Evolutionary conservation across 1,140 invertebrate genomes (phyloP).

Genomic region (Zaprionus ghesquierei): DNA sequence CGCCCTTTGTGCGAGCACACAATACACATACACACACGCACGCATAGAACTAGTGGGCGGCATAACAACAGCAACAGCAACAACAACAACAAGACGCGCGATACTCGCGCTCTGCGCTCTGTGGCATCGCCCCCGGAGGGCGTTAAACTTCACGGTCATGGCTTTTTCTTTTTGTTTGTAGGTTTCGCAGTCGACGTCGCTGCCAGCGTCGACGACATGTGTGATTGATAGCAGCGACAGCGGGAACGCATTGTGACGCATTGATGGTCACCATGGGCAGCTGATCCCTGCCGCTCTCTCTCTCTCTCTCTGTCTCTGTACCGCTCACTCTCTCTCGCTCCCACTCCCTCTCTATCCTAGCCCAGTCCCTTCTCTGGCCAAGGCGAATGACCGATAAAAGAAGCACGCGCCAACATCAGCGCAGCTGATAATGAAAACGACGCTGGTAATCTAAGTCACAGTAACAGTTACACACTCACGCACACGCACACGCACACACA

Average conservation of each 20-base stretch:
- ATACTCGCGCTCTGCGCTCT: slow-evolving; percentile 22
- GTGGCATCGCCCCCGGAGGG: slow-evolving; percentile 68
- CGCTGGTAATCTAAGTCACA: slow-evolving; percentile 6
- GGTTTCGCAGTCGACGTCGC: slow-evolving; percentile 5
- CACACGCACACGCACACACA: not conserved
- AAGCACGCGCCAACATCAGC: slow-evolving; percentile 60
- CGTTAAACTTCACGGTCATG: slow-evolving; percentile 82
- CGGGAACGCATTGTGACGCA: slow-evolving; percentile 60
- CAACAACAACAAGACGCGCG: slow-evolving; percentile 18
- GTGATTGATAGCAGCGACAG: slow-evolving; percentile 69
- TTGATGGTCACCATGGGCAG: slow-evolving; percentile 56
- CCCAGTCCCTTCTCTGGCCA: slow-evolving; percentile 18
- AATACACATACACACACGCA: not conserved
- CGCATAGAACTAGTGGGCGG: slow-evolving; percentile 12
- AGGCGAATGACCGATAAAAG: slow-evolving; percentile 78
- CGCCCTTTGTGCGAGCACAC: slow-evolving; percentile 13
- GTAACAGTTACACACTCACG: not conserved
- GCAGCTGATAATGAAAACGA: slow-evolving; percentile 13
- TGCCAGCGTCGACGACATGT: slow-evolving; percentile 17
- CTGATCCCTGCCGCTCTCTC: slow-evolving; percentile 3
- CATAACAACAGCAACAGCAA: slow-evolving; percentile 8
- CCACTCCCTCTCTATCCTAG: not conserved
- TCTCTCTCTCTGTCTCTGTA: not conserved
- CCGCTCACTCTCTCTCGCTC: not conserved
- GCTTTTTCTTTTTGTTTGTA: slow-evolving; percentile 65